A percentile compares a stretch with the other conserved stretches of the same genome.
Conservation (phyloP, 2,888 invertebrate species). For the Brenthis hecate region DNA sequence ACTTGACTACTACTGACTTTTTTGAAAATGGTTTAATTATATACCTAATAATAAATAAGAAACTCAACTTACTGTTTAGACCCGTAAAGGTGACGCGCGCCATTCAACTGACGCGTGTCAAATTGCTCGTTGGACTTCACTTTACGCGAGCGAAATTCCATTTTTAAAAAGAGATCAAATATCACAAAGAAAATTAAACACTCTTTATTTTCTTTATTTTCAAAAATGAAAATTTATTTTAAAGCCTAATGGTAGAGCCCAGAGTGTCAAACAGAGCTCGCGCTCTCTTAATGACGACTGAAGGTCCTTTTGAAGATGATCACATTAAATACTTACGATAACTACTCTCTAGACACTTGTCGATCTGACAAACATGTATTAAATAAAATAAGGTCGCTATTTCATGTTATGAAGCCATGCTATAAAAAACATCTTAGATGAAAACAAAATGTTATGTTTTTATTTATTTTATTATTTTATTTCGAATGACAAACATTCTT, state of each 20-base stretch:
- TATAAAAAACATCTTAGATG: background rate
- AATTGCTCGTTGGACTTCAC: constrained; percentile 62
- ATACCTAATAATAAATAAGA: background rate
- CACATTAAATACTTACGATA: constrained; percentile 47
- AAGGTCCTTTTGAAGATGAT: constrained; percentile 52
- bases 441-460: too few species aligned
- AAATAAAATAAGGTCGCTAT: constrained; percentile 25
- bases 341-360: constrained; percentile 42
- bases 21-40: background rate
- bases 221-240: constrained; percentile 38
- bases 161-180: constrained; percentile 61
- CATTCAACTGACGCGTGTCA: constrained; percentile 70
- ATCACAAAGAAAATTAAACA: constrained; percentile 51
- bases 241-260: constrained; percentile 19
- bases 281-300: constrained; percentile 67
- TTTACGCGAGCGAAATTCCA: constrained; percentile 70
- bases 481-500: too few species aligned
- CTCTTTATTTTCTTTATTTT: constrained; percentile 18
- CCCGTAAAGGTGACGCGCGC: constrained; percentile 52
- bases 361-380: constrained; percentile 33
- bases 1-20: too few species aligned
- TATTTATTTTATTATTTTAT: too few species aligned
- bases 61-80: constrained; percentile 60
- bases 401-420: constrained; percentile 7
- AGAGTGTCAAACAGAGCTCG: constrained; percentile 51